Conservation (phyloP, 2,113 vertebrate genomes). For the Hiodon tergisus region DNA sequence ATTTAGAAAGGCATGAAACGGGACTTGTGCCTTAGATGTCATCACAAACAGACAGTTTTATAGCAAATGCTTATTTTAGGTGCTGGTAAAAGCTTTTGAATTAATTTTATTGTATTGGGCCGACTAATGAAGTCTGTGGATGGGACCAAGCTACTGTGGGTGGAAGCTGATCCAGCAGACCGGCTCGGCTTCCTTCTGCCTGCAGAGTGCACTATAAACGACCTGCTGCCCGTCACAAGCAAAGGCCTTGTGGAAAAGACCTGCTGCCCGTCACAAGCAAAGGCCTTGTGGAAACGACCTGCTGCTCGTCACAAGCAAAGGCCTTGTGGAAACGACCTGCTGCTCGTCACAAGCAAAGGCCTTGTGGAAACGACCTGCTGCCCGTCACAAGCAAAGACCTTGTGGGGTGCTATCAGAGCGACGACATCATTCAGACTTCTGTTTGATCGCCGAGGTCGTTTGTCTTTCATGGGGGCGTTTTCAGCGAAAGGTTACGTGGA, state of each 20-base stretch:
- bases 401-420: too few relatives aligned
- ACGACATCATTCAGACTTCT: too few relatives aligned
- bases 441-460: not conserved
- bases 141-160: conserved; percentile 56
- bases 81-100: not conserved
- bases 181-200: conserved; percentile 16
- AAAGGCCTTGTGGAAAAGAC: not conserved
- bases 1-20: conserved; percentile 3
- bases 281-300: not conserved
- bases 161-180: conserved; percentile 30
- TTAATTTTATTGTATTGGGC: not conserved
- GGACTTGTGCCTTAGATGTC: conserved; percentile 31
- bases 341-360: not conserved
- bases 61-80: conserved; percentile 11
- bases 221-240: not conserved
- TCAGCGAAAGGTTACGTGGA: conserved; percentile 17
- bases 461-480: conserved; percentile 5
- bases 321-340: too few relatives aligned
- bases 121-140: conserved; percentile 30
- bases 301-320: not conserved
- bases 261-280: not conserved
- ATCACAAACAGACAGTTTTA: conserved; percentile 4
- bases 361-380: too few relatives aligned
- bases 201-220: not conserved
- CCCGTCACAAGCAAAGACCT: not conserved